Percentiles rank a stretch among this genome's conserved stretches.
Conservation (phyloP, 1,140 invertebrate species). For the Cardiocondyla obscurior region DNA sequence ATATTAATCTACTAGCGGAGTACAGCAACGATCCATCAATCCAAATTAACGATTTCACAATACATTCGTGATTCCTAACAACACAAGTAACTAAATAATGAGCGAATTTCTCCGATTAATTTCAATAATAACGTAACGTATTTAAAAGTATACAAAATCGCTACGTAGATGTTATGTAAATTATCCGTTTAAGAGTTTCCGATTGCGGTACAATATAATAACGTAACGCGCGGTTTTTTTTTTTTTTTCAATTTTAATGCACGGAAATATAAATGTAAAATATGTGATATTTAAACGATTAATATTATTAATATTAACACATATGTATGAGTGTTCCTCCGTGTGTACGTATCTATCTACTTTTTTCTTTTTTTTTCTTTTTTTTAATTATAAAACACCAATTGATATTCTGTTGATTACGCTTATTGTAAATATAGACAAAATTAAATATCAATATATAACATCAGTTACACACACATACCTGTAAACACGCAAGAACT, state of each 20-base stretch:
- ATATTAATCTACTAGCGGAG: background rate
- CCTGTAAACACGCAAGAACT: background rate
- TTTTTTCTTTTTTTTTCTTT: too few species aligned
- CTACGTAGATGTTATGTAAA: background rate
- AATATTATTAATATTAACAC: too few species aligned
- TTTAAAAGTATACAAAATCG: background rate
- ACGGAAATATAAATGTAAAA: background rate
- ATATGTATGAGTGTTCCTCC: background rate
- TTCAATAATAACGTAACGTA: background rate
- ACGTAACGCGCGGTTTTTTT: too few species aligned
- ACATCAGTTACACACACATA: background rate
- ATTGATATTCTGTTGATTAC: conserved; percentile 3
- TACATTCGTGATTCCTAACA: background rate
- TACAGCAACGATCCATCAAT: background rate
- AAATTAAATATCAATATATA: conserved; percentile 43
- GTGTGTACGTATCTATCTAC: background rate
- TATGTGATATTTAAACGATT: background rate
- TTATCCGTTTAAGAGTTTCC: background rate
- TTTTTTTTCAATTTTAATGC: background rate
- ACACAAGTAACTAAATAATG: background rate
- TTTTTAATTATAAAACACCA: too few species aligned
- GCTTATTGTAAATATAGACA: conserved; percentile 68
- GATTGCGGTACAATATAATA: conserved; percentile 20
- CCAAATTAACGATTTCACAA: background rate
- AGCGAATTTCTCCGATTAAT: background rate